Base-by-base conservation (phyloP, 1,140 invertebrate genomes). In the Nixonia krombeini region DNA sequence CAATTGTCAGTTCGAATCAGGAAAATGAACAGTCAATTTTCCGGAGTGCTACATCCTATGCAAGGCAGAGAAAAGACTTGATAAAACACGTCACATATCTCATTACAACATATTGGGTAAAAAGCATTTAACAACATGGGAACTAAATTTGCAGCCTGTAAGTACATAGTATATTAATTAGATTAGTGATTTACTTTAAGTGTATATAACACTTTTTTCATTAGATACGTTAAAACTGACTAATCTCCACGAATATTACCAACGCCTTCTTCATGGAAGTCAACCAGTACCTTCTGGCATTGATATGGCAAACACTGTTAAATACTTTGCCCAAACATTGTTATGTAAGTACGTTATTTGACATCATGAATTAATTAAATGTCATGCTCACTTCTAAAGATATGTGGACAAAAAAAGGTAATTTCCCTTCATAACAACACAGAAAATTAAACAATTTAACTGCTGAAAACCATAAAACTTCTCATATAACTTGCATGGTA, bases 271-370 rank as follows among this genome's bases (percentile, higher is more conserved):
- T 72, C 95, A 98, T 87, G 94, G 94, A 69, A 90, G 92, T 71
- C 91, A 96, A 76, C 96, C 97, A 18, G 87, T 93, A 67, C 97
- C 97, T 42, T 96, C 95, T 52, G 97, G 97, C 51, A 87, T 92
- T 53, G 98, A 99, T 83, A 96, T 99, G 81, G 95, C 96, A 44
- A 98, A 96, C 79, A 99, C 96, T 50, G 89, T 99, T 72, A 98
- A 98, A 84, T 98, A 97, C 85, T 99, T 99, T 86, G 97, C 96
- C 17, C 96, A 98, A 87, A 98, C 96, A 41, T 87, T 99, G 50
- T 87, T 99, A 70, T 94, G 97, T 99, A 90, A 90, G 89, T 89
- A 72, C 55, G 45, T 53, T n/a, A n/a, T n/a, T n/a, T n/a, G n/a
- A n/a, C n/a, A n/a, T n/a, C n/a, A n/a, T n/a, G n/a, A n/a, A n/a